Evolutionary conservation across 2,797 vertebrate species (phyloP).

Genomic region (Antrozous pallidus): DNA sequence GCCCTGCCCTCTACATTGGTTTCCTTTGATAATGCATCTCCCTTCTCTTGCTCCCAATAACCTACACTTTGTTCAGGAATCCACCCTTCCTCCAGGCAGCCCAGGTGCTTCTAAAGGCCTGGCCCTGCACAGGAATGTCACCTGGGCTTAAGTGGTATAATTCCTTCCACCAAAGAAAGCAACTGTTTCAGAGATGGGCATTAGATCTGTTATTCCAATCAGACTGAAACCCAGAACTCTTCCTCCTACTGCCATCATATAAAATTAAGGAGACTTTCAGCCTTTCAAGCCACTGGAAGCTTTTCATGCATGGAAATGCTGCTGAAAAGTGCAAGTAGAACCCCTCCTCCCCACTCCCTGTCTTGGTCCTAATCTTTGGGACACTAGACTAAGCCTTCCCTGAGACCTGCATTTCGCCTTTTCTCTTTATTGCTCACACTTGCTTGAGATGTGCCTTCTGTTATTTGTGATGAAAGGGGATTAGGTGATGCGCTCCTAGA

Average conservation of each 20-base stretch:
- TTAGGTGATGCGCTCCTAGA: not conserved
- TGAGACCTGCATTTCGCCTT: not conserved
- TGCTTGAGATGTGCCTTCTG: not conserved
- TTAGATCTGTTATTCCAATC: not conserved
- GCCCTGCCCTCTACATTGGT: not conserved
- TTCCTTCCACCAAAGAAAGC: not conserved
- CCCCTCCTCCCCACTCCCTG: no score
- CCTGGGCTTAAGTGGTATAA: not conserved
- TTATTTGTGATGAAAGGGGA: not conserved
- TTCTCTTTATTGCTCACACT: not conserved
- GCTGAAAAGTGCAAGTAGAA: not conserved
- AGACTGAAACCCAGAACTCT: not conserved
- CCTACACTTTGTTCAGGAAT: not conserved
- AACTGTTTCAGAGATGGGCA: not conserved
- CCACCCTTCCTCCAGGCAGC: conserved; percentile 39
- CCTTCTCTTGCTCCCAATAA: not conserved
- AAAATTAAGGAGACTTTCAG: not conserved
- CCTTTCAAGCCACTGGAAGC: not conserved
- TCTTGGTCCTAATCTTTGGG: not conserved
- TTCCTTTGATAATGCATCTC: conserved; percentile 21
- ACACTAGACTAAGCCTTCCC: not conserved
- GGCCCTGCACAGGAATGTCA: not conserved
- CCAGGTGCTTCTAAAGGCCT: not conserved
- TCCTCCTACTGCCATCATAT: not conserved
- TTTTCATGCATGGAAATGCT: not conserved